A percentile compares a stretch with the other conserved stretches of the same genome.
These are phyloP conservation scores for Labia minor DNA, from an alignment of 2,888 invertebrate genomes.

Conservation along the genomic window DNA sequence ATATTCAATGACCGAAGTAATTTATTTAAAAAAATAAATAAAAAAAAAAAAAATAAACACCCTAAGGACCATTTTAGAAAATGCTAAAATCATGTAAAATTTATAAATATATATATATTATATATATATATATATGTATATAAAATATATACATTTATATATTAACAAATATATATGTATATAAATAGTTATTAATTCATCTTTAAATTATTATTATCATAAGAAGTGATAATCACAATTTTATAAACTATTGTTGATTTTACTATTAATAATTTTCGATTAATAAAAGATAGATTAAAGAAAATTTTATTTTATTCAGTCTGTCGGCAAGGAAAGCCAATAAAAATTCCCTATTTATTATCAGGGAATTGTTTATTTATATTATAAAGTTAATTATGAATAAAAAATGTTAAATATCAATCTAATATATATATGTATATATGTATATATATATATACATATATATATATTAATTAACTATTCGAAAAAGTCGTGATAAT, in stretches of 20 bases:
- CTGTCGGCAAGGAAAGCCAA: too few relatives aligned
- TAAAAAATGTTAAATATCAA: too few relatives aligned
- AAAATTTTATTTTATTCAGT: neutral
- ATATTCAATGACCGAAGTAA: conserved; percentile 25
- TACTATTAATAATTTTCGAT: conserved; percentile 13
- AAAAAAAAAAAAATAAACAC: neutral
- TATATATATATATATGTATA: neutral
- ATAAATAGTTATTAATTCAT: neutral
- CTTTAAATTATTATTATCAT: conserved; percentile 7
- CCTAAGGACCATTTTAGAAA: conserved; percentile 13
- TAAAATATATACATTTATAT: conserved; percentile 5
- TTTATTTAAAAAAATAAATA: conserved; percentile 18
- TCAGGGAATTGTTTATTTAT: too few relatives aligned
- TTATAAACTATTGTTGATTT: conserved; percentile 13
- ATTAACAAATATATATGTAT: conserved; percentile 8
- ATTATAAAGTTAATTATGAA: too few relatives aligned
- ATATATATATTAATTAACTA: too few relatives aligned
- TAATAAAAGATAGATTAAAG: conserved; percentile 8
- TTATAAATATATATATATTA: neutral
- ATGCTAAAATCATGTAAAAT: neutral
- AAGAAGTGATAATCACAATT: conserved; percentile 13
- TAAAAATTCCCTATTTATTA: too few relatives aligned
- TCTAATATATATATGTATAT: too few relatives aligned
- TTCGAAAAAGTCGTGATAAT: too few relatives aligned
- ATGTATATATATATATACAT: too few relatives aligned